phyloP scores from a whole-genome alignment of 1,140 invertebrate genomes.

The Trichonephila clavipes region DNA sequence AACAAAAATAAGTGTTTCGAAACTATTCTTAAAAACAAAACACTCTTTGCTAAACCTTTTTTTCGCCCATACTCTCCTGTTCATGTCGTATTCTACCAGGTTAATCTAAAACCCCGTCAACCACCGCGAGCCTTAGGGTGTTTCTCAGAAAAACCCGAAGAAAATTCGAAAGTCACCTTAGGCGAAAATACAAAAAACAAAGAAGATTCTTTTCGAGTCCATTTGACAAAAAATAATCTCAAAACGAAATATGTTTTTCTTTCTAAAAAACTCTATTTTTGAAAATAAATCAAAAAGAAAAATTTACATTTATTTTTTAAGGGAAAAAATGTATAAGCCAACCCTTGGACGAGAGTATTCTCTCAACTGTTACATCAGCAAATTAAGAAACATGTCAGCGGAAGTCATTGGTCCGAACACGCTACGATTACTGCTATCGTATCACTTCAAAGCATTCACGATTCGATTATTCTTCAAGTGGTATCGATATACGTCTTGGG shows the following conservation, averaged over 20 bases:
- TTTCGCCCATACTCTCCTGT: neutral
- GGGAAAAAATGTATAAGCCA: neutral
- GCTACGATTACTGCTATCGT: neutral
- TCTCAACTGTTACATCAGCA: neutral
- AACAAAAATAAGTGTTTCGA: too few relatives aligned
- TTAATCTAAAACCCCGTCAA: slow-evolving; percentile 19
- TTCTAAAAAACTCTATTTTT: neutral
- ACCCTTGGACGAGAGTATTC: neutral
- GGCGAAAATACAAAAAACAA: neutral
- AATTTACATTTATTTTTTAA: neutral
- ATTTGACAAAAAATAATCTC: slow-evolving; percentile 43
- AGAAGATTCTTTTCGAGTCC: neutral
- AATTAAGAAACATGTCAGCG: slow-evolving; percentile 12
- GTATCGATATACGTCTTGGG: neutral
- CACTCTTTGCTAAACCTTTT: too few relatives aligned
- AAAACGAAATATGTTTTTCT: slow-evolving; percentile 18
- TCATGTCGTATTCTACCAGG: neutral
- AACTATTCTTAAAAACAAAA: too few relatives aligned
- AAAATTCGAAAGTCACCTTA: neutral
- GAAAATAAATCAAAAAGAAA: neutral
- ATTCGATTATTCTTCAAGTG: slow-evolving; percentile 40
- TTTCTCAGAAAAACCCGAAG: neutral
- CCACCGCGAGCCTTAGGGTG: neutral
- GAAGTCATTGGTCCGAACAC: neutral
- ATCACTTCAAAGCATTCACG: slow-evolving; percentile 45